Conservation (phyloP, 1,140 invertebrate species). For the Cardiocondyla obscurior region DNA sequence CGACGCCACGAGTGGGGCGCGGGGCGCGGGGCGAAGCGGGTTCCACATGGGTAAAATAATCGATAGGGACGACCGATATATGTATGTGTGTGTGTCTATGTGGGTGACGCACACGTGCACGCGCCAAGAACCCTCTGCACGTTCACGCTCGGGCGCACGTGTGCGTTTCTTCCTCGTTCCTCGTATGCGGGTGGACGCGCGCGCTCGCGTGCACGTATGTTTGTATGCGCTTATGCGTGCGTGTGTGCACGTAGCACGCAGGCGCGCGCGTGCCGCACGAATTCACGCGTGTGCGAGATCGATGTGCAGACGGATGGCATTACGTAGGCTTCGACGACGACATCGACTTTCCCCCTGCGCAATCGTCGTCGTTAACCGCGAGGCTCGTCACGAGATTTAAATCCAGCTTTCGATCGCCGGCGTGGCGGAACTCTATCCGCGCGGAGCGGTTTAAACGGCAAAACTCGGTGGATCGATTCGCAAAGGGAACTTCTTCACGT, state of each 20-base stretch:
- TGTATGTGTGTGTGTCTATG: slow-evolving; percentile 65
- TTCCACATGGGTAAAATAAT: slow-evolving; percentile 83
- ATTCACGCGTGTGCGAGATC: slow-evolving; percentile 25
- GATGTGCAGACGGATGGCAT: background rate
- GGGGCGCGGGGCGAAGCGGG: slow-evolving; percentile 73
- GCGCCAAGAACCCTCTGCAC: slow-evolving; percentile 20
- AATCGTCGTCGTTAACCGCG: slow-evolving; percentile 15
- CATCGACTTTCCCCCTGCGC: slow-evolving; percentile 48
- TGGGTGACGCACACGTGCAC: background rate
- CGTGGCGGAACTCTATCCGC: background rate
- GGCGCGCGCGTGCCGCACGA: background rate
- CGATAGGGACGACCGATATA: slow-evolving; percentile 83
- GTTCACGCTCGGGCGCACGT: background rate
- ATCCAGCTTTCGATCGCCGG: background rate
- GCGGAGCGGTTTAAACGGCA: background rate
- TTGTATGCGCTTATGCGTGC: background rate
- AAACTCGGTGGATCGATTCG: background rate
- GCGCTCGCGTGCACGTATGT: background rate
- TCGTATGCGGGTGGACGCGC: background rate
- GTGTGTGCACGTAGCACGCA: background rate
- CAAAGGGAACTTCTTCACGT: background rate
- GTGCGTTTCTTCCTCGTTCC: too few species aligned
- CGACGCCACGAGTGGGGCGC: slow-evolving; percentile 74
- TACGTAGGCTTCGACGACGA: slow-evolving; percentile 45
- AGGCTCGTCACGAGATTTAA: background rate